These are phyloP conservation scores for Aricia agestis DNA, from an alignment of 1,140 invertebrate species.

Conservation along the genomic window DNA sequence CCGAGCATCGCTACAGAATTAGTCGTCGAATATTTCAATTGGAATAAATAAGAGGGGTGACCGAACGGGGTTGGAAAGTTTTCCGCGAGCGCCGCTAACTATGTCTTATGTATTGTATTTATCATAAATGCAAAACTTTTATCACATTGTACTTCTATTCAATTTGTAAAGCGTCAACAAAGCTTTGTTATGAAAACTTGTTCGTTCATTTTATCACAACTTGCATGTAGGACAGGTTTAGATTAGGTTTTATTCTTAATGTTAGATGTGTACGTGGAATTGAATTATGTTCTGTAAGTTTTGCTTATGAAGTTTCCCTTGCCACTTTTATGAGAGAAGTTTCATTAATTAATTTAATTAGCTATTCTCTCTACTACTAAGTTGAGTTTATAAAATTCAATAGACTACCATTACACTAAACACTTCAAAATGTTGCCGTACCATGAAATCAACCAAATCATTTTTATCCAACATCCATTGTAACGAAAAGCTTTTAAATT, in stretches of 20 bases:
- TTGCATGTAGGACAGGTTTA: neutral
- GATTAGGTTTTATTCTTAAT: neutral
- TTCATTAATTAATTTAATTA: neutral
- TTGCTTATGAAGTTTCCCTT: neutral
- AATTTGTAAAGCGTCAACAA: neutral
- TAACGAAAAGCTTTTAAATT: neutral
- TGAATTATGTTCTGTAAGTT: neutral
- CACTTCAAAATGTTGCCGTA: too few species aligned
- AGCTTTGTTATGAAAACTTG: neutral
- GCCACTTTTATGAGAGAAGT: too few species aligned
- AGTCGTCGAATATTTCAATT: slow-evolving; percentile 55
- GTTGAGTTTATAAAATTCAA: too few species aligned
- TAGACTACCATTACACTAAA: too few species aligned
- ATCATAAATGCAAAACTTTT: slow-evolving; percentile 23
- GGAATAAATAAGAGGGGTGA: slow-evolving; percentile 51
- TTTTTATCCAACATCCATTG: neutral
- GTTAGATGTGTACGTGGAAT: neutral
- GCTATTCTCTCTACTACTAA: too few species aligned
- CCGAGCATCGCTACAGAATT: slow-evolving; percentile 54
- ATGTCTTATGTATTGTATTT: slow-evolving; percentile 22
- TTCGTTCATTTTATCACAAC: neutral
- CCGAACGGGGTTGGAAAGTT: slow-evolving; percentile 38
- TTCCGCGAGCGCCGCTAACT: slow-evolving; percentile 28
- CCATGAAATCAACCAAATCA: neutral
- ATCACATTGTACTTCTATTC: slow-evolving; percentile 15